phyloP scores from a whole-genome alignment of 2,888 invertebrate genomes.

The Endotricha flammealis region DNA sequence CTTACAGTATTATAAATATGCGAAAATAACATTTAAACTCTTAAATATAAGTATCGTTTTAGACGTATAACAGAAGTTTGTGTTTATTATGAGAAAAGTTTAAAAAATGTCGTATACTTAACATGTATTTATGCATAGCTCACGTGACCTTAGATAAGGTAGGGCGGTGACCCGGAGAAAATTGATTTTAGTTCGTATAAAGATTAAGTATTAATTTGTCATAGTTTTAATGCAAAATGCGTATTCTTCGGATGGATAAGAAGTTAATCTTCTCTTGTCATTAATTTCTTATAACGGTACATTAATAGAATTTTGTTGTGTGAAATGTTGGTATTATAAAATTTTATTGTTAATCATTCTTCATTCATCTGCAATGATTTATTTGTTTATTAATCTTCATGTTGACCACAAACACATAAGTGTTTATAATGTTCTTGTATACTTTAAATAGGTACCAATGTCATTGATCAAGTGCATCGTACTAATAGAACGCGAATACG shows the following conservation, averaged over 20 bases:
- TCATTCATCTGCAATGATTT: too few relatives aligned
- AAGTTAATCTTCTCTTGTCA: conserved; percentile 1
- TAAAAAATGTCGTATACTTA: conserved; percentile 37
- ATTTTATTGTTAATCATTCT: too few relatives aligned
- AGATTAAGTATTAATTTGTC: conserved; percentile 17
- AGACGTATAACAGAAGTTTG: conserved; percentile 14
- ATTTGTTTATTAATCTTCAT: too few relatives aligned
- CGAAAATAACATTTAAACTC: conserved; percentile 25
- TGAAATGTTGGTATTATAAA: too few relatives aligned
- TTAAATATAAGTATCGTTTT: conserved; percentile 14
- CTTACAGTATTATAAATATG: conserved; percentile 12
- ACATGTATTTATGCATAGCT: conserved; percentile 60
- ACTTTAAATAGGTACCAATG: too few relatives aligned
- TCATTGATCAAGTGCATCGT: too few relatives aligned
- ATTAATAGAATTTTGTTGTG: conserved; percentile 3
- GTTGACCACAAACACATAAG: too few relatives aligned
- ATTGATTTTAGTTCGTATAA: conserved; percentile 47
- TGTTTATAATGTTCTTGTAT: too few relatives aligned
- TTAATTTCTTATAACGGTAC: conserved; percentile 8
- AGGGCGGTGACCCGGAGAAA: conserved; percentile 45
- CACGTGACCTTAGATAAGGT: conserved; percentile 40
- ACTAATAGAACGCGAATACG: too few relatives aligned
- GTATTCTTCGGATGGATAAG: neutral
- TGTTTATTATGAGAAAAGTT: conserved; percentile 25
- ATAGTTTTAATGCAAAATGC: conserved; percentile 14